phyloP scores from a whole-genome alignment of 1,140 invertebrate genomes.

The Dendroctonus ponderosae region DNA sequence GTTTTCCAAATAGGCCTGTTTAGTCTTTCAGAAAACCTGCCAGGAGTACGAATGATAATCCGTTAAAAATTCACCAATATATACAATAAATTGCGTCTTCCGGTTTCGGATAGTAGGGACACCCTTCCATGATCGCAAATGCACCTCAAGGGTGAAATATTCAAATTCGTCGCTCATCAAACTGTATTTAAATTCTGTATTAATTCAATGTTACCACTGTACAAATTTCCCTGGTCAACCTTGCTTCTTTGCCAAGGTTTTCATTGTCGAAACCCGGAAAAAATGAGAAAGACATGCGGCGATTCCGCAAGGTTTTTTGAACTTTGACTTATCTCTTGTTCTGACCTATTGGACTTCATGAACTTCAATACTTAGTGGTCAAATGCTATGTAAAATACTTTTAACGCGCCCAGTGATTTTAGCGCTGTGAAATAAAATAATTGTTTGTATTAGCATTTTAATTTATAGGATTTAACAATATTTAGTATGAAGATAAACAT shows the following conservation, averaged over 20 bases:
- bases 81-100: conserved; percentile 20
- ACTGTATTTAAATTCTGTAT: conserved; percentile 36
- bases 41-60: conserved; percentile 20
- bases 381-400: no score
- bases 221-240: conserved; percentile 34
- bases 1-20: conserved; percentile 14
- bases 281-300: background rate
- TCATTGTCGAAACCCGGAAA: conserved; percentile 40
- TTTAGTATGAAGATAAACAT: conserved; percentile 48
- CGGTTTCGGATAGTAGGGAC: conserved; percentile 28
- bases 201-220: conserved; percentile 16
- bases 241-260: conserved; percentile 38
- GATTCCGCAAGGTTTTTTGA: no score
- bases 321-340: no score
- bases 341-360: no score
- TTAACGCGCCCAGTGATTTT: no score
- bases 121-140: conserved; percentile 30
- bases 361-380: no score
- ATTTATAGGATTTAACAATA: conserved; percentile 49
- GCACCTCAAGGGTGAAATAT: conserved; percentile 40
- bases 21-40: conserved; percentile 22
- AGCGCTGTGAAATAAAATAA: conserved; percentile 4
- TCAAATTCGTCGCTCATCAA: conserved; percentile 23
- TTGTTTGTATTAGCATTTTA: conserved; percentile 39
- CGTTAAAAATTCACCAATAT: conserved; percentile 17